A percentile compares a stretch with the other conserved stretches of the same genome.
Conservation (phyloP, 2,113 vertebrate species). For the Tetrao urogallus region DNA sequence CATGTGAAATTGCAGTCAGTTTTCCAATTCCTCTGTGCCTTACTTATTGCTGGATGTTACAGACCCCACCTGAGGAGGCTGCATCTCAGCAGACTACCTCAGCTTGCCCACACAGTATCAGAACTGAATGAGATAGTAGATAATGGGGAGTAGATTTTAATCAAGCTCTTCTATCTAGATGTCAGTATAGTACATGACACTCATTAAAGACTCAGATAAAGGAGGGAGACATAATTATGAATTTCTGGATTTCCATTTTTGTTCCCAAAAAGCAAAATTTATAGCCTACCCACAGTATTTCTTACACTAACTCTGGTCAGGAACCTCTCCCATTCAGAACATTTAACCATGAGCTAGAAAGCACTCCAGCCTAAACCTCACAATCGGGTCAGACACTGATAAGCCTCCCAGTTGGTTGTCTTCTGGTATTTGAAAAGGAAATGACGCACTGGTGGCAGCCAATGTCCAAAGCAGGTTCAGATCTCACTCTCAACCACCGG, state of each 20-base stretch:
- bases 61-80: neutral
- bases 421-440: neutral
- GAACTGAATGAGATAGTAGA: neutral
- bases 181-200: too few species aligned
- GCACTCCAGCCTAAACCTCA: neutral
- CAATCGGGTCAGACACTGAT: neutral
- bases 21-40: neutral
- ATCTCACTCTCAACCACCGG: neutral
- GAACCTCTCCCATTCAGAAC: neutral
- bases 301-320: neutral
- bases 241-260: neutral
- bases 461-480: neutral
- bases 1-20: too few species aligned
- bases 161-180: neutral
- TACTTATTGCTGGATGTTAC: neutral
- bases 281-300: too few species aligned
- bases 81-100: neutral
- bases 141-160: neutral
- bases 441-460: neutral
- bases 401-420: neutral
- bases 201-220: neutral
- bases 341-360: neutral
- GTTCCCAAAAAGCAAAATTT: neutral
- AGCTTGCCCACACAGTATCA: neutral
- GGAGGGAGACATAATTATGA: neutral